These are phyloP conservation scores for Trachymyrmex cornetzi DNA, from an alignment of 1,140 invertebrate genomes.

Conservation along the genomic window DNA sequence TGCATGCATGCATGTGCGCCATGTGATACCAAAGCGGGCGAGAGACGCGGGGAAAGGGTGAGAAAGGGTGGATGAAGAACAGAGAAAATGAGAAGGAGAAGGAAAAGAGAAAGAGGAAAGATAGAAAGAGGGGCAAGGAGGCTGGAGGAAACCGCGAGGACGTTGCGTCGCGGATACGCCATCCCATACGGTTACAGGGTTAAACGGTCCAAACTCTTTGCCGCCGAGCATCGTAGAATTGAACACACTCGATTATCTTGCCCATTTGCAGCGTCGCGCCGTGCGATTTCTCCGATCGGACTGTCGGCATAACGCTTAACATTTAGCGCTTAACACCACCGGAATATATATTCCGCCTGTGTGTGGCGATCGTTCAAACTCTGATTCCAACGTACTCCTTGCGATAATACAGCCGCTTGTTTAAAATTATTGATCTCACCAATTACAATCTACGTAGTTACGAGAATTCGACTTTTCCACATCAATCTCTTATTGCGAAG, in stretches of 20 bases:
- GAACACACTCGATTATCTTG: constrained; percentile 69
- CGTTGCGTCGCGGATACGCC: constrained; percentile 61
- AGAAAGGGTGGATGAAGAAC: neutral
- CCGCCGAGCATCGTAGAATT: constrained; percentile 51
- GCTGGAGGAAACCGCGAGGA: constrained; percentile 42
- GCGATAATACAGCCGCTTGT: constrained; percentile 16
- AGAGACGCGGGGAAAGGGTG: constrained; percentile 25
- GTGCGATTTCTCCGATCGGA: constrained; percentile 48
- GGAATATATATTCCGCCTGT: constrained; percentile 30
- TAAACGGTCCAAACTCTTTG: constrained; percentile 70
- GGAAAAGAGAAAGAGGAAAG: constrained; percentile 34
- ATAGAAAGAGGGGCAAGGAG: constrained; percentile 22
- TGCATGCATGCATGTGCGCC: constrained; percentile 78
- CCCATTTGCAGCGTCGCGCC: constrained; percentile 58
- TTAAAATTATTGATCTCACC: neutral
- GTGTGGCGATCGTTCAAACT: constrained; percentile 50
- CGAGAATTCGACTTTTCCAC: neutral
- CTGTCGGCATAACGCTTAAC: constrained; percentile 56
- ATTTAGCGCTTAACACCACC: constrained; percentile 45
- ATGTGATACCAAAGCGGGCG: constrained; percentile 77
- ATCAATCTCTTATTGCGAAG: neutral
- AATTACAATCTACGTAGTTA: constrained; percentile 29
- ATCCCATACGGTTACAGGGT: constrained; percentile 68
- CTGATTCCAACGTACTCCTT: constrained; percentile 1
- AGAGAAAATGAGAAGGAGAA: neutral